Evolutionary conservation across 2,888 invertebrate species (phyloP), one percentile per base, ranked within the genome.

Genomic region (Tyria jacobaeae): DNA sequence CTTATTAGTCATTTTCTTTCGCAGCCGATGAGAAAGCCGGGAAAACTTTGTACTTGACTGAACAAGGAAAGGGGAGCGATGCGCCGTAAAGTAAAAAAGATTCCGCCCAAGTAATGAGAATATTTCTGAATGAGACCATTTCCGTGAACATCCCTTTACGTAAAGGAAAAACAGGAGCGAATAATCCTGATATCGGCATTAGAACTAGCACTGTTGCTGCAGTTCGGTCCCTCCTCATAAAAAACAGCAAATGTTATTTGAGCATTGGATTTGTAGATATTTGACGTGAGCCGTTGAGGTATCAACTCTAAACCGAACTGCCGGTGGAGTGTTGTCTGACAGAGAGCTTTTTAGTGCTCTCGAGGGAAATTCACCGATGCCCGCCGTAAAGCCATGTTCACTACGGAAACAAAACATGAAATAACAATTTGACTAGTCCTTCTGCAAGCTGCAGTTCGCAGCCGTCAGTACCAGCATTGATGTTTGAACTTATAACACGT

Each of bases 341-440:
- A 75, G 80, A 83, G 81, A 81, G 83, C 79, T 81, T 87, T 89
- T 89, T 91, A 93, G 84, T 84, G 82, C 86, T 86, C 93, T 89
- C 92, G 54, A 64, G 92, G 93, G 93, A 93, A 92, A 92, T 93
- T 85, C 86, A 74, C 80, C 86, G 88, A 91, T 89, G 89, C 88
- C 80, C 74, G 81, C 77, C 80, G 82, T 88, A 87, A 88, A 87
- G 83, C 80, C 75, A 75, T 76, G 80, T 83, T 79, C 82, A 82
- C 77, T 77, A 67, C 70, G 68, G 75, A 68, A 79, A 79, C 70
- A 65, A 78, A 82, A 84, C 85, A 84, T 85, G 85, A 84, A 85
- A 86, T 82, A 83, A 83, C 85, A 85, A 84, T 86, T 85, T 84
- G 75, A 75, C 57, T 71, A 74, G 79, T 75, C 80, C 80, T 83